These are phyloP conservation scores for Gopherus evgoodei DNA, from an alignment of 2,113 vertebrate species.

Conservation along the genomic window DNA sequence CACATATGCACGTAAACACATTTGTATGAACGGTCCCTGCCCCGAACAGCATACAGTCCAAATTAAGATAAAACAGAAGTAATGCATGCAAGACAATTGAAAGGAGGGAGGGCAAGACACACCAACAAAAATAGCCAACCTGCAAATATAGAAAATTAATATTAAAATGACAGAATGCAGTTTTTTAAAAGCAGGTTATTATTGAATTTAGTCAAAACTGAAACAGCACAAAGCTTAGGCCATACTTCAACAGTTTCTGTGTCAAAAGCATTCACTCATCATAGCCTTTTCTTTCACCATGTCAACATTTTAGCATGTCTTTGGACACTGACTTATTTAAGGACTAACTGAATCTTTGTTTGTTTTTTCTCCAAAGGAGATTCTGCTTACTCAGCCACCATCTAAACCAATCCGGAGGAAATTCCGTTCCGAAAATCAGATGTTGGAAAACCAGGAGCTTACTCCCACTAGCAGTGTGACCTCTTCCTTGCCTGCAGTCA, in stretches of 20 bases:
- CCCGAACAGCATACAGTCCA: background rate
- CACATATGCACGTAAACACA: background rate
- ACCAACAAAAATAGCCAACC: background rate
- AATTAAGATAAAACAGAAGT: background rate
- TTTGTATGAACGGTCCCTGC: background rate
- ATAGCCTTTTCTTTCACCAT: background rate
- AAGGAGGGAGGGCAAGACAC: background rate
- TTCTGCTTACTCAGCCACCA: slow-evolving; percentile 83
- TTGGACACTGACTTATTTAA: background rate
- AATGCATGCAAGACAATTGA: background rate
- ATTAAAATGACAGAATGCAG: background rate
- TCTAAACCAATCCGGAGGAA: slow-evolving; percentile 93
- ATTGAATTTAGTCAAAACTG: slow-evolving; percentile 20
- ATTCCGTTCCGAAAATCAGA: slow-evolving; percentile 85
- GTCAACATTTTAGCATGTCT: background rate
- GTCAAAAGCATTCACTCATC: background rate
- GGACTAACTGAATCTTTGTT: background rate
- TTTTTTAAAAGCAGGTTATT: slow-evolving; percentile 50
- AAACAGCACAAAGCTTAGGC: background rate
- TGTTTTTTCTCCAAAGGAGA: slow-evolving; percentile 80
- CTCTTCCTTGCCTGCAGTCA: slow-evolving; percentile 72
- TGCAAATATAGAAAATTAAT: background rate
- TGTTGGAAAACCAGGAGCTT: slow-evolving; percentile 82
- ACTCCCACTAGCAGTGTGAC: slow-evolving; percentile 70
- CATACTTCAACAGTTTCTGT: slow-evolving; percentile 45